Conservation (phyloP, 64 coral and sea anemone genomes). For the Stichodactyla helianthus region DNA sequence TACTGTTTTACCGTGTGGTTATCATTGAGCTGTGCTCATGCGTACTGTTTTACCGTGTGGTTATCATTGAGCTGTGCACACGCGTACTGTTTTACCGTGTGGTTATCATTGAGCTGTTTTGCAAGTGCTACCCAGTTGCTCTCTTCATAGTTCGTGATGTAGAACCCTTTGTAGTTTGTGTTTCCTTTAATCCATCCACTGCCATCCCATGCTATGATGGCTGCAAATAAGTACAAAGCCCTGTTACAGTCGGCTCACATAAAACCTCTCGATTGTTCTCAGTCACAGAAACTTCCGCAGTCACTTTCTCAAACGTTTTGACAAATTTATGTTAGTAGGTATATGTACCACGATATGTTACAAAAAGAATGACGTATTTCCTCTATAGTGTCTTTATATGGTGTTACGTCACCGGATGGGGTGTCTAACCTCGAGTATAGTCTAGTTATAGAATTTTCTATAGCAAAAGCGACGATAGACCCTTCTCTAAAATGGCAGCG, state of each 20-base stretch:
- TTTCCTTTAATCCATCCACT: constrained; percentile 37
- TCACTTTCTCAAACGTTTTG: neutral
- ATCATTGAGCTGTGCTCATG: neutral
- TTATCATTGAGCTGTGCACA: neutral
- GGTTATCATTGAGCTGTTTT: neutral
- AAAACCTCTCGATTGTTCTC: no score
- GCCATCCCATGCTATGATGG: neutral
- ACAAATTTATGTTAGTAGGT: neutral
- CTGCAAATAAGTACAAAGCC: neutral
- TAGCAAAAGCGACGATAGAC: no score
- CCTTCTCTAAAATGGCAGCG: no score
- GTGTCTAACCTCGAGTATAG: no score
- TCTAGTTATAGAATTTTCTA: no score
- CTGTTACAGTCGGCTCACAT: no score
- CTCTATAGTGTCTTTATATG: no score
- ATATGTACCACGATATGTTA: no score
- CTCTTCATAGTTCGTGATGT: constrained; percentile 48
- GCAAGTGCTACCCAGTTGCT: constrained; percentile 35
- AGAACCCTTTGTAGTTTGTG: constrained; percentile 31
- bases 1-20: neutral
- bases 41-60: neutral
- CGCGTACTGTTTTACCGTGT: neutral
- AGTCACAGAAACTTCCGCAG: no score
- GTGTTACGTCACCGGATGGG: no score
- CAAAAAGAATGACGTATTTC: no score